Conservation (phyloP, 2,113 vertebrate species). For the Leiothrix lutea region DNA sequence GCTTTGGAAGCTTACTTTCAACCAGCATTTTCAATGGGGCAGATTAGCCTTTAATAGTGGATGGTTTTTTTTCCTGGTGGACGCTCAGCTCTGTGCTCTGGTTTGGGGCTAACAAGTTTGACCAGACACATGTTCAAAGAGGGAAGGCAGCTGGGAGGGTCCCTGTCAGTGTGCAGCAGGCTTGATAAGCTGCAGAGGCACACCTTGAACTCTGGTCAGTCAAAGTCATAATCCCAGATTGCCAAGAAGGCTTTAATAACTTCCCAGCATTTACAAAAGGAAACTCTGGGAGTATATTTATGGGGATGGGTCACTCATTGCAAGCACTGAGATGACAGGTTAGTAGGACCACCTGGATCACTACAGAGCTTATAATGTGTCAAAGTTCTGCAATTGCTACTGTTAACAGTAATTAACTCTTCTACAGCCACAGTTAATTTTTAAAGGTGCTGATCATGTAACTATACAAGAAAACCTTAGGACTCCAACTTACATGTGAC, state of each 20-base stretch:
- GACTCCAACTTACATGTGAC: neutral
- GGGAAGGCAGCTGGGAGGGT: neutral
- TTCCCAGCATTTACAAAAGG: neutral
- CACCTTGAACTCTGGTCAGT: neutral
- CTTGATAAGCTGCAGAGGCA: neutral
- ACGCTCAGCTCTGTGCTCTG: neutral
- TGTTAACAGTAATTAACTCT: neutral
- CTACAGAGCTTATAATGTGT: neutral
- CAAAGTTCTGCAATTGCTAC: neutral
- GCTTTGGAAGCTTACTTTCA: no score
- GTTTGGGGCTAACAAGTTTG: neutral
- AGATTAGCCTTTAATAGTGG: accelerated
- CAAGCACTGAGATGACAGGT: neutral
- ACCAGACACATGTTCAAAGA: neutral
- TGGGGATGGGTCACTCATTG: neutral
- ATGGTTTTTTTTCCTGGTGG: neutral
- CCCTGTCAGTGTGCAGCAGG: neutral
- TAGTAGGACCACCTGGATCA: neutral
- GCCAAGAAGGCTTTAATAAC: neutral
- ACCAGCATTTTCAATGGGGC: accelerated
- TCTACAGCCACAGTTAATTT: neutral
- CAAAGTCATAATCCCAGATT: neutral
- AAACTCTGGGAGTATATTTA: neutral
- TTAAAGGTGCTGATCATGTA: neutral
- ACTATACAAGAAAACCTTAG: neutral